Evolutionary conservation across 92 coral and sea anemone species (phyloP), one percentile per base, ranked within the genome.

Genomic region (Parazoanthus darwini): DNA sequence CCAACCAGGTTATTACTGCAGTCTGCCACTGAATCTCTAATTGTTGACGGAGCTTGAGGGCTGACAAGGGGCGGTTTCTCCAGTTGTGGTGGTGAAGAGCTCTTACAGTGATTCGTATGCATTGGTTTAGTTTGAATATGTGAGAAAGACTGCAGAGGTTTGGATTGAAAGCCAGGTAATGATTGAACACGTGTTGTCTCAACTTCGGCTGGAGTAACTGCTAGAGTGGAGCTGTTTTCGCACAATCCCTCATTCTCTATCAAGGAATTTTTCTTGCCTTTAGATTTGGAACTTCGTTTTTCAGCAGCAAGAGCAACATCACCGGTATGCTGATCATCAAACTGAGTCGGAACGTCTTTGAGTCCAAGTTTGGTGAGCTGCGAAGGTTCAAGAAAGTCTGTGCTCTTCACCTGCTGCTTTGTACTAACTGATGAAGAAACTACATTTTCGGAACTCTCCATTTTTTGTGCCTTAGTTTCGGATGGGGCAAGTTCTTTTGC

Each of bases 201-300:
- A 46, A 84, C 87, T 50, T 84, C 87, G 18, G 43, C 70, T 43
- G 87, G 87, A 5, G 87, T 84, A 15, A 84, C 78, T 84, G 78
- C 44, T 16, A 68, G 18, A 0, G n/a, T 14, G 8, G 29, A 13
- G 6, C 8, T 70, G 63, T 33, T 29, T 16, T 70, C 46, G 71
- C 63, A 29, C 23, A 70, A 16, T 50, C 50, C 67, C 25, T 36
- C 87, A 66, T 84, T 84, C 42, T 71, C 37, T 58, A 29, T 58
- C 16, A 22, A 35, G n/a, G 54, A 13, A 2, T 70, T 70, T 71
- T 71, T 84, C 67, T 8, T 70, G 68, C 87, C 4, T 71, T 84
- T 84, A 35, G 87, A 72, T 35, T 84, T 84, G 22, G 79, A 46
- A 48, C 67, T 16, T 7, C 22, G 46, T 10, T 73, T 74, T 26